Evolutionary conservation across 2,797 vertebrate genomes (phyloP), one percentile per base, ranked within the genome.

Genomic region (Craterocephalus amniculus): DNA sequence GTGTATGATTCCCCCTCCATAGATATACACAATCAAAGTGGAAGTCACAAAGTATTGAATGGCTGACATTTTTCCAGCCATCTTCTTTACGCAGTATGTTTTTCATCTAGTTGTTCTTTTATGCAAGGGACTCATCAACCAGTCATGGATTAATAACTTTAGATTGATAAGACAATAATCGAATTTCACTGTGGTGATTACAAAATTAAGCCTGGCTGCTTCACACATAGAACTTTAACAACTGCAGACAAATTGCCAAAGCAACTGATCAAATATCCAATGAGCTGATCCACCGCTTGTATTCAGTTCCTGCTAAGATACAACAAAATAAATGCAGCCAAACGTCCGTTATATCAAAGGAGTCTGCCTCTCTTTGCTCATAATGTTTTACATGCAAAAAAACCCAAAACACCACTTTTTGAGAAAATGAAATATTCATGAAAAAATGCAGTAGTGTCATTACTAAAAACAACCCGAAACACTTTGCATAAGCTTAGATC

Each of bases 401-500:
- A 3, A 20, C 35, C 26, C 9, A 45, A 18, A 4, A 51, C 22
- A 7, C 22, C 8, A 24, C 1, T 1, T 49, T 74, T 35, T 49
- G n/a, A 24, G 16, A 38, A 38, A 7, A 29, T 27, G 3, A 60
- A 60, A 29, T 60, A 27, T 40, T 61, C 18, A 5, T 61, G 7
- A 4, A 12, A n/a, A 45, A 45, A 2, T 16, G 11, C 6, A 24
- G 26, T 9, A 20, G 22, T 51, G 68, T 43, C 58, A n/a, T 51
- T 59, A 38, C 36, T 59, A 31, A 59, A 38, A 56, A 52, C 16
- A 59, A 13, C n/a, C 43, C 58, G 22, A 10, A 32, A 57, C 27
- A 63, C 55, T 78, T 77, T 70, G 70, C 74, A 76, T 68, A 74
- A 56, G 24, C 43, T 48, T 12, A 40, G 29, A 40, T 51, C 34